These are phyloP conservation scores for Drosophila maculinotata DNA, from an alignment of 2,888 invertebrate genomes.

Conservation along the genomic window DNA sequence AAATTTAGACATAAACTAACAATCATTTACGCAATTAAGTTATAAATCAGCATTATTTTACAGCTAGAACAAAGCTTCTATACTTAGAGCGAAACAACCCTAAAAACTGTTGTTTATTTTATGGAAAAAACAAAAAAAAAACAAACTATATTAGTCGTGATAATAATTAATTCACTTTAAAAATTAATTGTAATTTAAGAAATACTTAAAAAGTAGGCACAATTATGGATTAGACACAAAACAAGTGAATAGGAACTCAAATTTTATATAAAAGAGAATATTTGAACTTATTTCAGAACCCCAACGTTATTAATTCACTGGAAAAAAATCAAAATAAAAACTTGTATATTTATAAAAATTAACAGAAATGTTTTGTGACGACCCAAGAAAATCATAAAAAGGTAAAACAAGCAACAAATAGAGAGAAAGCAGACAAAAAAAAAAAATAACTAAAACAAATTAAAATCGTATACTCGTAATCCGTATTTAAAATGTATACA, in stretches of 20 bases:
- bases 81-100: constrained; percentile 1
- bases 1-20: constrained; percentile 23
- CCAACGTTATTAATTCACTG: constrained; percentile 4
- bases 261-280: constrained; percentile 38
- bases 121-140: constrained; percentile 5
- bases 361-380: constrained; percentile 39
- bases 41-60: constrained; percentile 19
- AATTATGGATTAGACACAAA: constrained; percentile 48
- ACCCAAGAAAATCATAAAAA: background rate
- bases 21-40: constrained; percentile 40
- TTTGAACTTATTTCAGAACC: constrained; percentile 27
- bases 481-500: constrained; percentile 60
- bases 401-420: constrained; percentile 9
- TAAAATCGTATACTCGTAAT: constrained; percentile 52
- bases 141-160: constrained; percentile 63
- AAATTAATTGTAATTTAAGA: constrained; percentile 38
- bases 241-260: constrained; percentile 24
- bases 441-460: constrained; percentile 27
- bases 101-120: constrained; percentile 27
- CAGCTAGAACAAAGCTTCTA: background rate
- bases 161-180: constrained; percentile 59
- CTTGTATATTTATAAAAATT: constrained; percentile 48
- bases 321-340: constrained; percentile 31
- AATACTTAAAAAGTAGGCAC: constrained; percentile 72
- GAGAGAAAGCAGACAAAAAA: constrained; percentile 34